Evolutionary conservation across 2,113 vertebrate species (phyloP), one percentile per base, ranked within the genome.

Genomic region (Pao palembangensis): DNA sequence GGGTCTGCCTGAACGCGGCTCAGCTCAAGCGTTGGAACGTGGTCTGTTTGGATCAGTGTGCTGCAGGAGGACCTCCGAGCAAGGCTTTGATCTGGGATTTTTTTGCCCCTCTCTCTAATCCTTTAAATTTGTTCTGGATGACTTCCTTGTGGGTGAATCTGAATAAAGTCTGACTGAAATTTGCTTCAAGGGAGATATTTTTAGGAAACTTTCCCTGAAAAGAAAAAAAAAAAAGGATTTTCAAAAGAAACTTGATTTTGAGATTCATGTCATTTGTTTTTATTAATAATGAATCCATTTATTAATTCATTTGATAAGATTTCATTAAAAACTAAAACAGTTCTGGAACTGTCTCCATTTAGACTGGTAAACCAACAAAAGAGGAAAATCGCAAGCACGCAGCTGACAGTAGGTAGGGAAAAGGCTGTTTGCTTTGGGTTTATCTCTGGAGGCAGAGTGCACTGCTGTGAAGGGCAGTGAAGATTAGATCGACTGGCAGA

Each of bases 71-170:
- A 73, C 49, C 67, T 83, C 60, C 8, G 43, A 78, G 71, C 54
- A 10, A 28, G n/a, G 76, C 81, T 85, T 82, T 87, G 75, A 84
- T 82, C 67, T 62, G 43, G 69, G 63, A 60, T 71, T 80, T 51
- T 23, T 23, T 23, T 23, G 28, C 28, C 28, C 69, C 14, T 58
- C 44, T 62, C 18, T 4, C 54, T 83, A 80, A 85, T 83, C 78
- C 74, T 58, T 67, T 70, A 66, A 73, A 74, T 79, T 73, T 55
- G 73, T 80, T 75, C 70, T 20, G 71, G 74, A 52, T 71, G 64
- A 76, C 57, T 79, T 82, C 41, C 54, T 64, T 1, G 46, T 7
- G 38, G 44, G 55, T 56, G 64, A 61, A 63, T 43, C 17, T 48
- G 55, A 82, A 77, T 51, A n/a, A 67, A 55, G 58, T 56, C 62